Evolutionary conservation across 1,140 invertebrate genomes (phyloP), one percentile per base, ranked within the genome.

Genomic region (Macrobrachium rosenbergii): DNA sequence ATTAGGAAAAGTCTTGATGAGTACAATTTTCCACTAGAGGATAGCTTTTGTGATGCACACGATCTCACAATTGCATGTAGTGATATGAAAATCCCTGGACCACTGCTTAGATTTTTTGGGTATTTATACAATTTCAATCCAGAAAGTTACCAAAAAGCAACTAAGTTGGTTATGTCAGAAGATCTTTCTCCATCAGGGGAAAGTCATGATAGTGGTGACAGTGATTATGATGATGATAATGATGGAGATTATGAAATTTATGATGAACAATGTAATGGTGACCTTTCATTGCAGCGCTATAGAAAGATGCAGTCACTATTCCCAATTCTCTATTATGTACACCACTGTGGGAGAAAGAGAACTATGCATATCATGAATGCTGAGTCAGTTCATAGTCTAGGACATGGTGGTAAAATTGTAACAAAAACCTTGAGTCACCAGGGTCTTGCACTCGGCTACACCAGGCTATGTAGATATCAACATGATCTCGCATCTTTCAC

Each of bases 91-190:
- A 81, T 64, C 17, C 78, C 78, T 62, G 78, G 64, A 81, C 60
- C 78, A 28, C 23, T 81, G 11, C 78, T 81, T 62, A 23, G 60
- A 23, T 81, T 81, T 63, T 63, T 81, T 23, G 78, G 78, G 28
- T 62, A 81, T 64, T 43, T 81, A 3, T 81, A 81, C 19, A 81
- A 81, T 81, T 81, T 81, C 78, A 63, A 81, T 43, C 78, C 78
- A 62, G 78, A 12, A 63, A 81, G 11, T 16, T 63, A 81, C 60
- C 43, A 21, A 28, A 81, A 81, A 63, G 59, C 60, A 63, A 17
- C 78, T 62, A 21, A 12, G 60, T n/a, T 2, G 12, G 45, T 81
- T 23, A 81, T 81, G 78, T 63, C 17, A 16, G 60, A 63, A 17
- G 78, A 60, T 19, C 11, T 17, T 73, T 37, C 69, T 23, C 16